These are phyloP conservation scores for Rostratula benghalensis DNA, from an alignment of 2,113 vertebrate species.

Conservation along the genomic window DNA sequence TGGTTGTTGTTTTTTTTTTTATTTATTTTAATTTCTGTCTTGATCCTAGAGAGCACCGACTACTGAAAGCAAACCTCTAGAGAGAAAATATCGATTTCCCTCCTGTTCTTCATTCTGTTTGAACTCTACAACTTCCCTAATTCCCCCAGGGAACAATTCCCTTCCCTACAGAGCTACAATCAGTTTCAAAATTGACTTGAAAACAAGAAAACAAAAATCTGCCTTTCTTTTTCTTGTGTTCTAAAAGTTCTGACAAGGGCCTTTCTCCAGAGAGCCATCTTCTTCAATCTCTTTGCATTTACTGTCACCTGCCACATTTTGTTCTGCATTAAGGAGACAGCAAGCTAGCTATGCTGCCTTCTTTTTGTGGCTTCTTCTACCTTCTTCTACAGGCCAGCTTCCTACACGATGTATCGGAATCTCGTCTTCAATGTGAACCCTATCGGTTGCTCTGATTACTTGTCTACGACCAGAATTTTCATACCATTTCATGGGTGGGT, in stretches of 20 bases:
- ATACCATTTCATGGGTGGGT: not conserved
- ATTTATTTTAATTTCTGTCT: constrained; percentile 2
- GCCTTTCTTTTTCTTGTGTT: constrained; percentile 58
- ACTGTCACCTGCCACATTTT: constrained; percentile 69
- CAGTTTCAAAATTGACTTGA: constrained; percentile 67
- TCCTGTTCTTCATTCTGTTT: constrained; percentile 42
- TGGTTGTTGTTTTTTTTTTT: not conserved
- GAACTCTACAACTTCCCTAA: constrained; percentile 55
- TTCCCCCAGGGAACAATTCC: constrained; percentile 57
- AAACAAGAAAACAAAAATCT: constrained; percentile 69
- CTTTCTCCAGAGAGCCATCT: constrained; percentile 70
- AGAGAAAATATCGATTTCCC: constrained; percentile 16
- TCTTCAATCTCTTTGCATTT: constrained; percentile 63
- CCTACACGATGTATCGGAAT: not conserved
- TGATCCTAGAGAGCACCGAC: constrained; percentile 23
- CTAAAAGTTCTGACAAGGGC: constrained; percentile 66
- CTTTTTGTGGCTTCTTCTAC: not conserved
- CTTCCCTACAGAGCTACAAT: constrained; percentile 58
- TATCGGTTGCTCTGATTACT: not conserved
- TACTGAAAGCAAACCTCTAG: constrained; percentile 18
- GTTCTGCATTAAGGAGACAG: constrained; percentile 45
- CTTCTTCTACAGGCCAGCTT: not conserved
- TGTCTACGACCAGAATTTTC: not conserved
- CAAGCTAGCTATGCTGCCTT: not conserved
- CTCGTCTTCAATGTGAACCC: not conserved